Evolutionary conservation across 2,888 invertebrate genomes (phyloP).

Genomic region (Autographa gamma): DNA sequence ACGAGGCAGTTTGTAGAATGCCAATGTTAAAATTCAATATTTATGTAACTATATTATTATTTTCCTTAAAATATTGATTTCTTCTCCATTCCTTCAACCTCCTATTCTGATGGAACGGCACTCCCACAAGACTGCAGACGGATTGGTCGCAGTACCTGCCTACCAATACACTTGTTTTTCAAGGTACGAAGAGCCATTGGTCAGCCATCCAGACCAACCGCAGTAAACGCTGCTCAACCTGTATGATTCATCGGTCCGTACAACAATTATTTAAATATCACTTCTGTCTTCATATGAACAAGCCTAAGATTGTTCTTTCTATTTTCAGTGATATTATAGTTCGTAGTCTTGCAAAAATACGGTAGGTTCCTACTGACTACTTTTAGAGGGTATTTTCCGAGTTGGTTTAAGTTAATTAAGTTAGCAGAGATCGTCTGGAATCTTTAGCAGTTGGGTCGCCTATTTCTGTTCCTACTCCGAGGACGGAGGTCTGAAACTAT

Average conservation of each 20-base stretch:
- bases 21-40: no score
- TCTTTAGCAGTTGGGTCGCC: conserved; percentile 4
- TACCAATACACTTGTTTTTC: no score
- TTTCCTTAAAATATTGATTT: no score
- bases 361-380: background rate
- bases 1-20: no score
- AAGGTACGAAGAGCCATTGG: no score
- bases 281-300: no score
- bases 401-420: conserved; percentile 4
- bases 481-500: background rate
- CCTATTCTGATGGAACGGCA: background rate
- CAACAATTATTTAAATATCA: no score
- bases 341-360: background rate
- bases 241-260: no score
- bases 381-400: background rate
- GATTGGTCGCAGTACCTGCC: no score
- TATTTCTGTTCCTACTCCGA: background rate
- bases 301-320: background rate
- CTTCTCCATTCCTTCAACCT: background rate
- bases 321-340: background rate
- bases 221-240: no score
- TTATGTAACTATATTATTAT: no score
- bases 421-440: background rate
- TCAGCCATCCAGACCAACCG: no score
- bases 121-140: background rate